Base-by-base conservation (phyloP, 1,140 invertebrate genomes). In the Drosophila athabasca region DNA sequence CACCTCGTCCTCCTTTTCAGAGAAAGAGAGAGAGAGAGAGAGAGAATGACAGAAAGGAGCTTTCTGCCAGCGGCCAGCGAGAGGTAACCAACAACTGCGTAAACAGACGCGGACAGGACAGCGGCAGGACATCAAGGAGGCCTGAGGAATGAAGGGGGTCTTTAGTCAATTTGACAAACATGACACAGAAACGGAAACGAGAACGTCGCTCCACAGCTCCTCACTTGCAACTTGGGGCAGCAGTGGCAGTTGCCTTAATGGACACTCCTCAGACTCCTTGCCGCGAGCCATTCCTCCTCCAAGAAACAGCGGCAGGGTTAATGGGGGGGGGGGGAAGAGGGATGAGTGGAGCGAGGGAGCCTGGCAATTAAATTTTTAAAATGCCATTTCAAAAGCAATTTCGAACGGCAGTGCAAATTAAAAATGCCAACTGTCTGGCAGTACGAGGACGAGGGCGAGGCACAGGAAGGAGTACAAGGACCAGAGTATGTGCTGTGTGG, bases 91-190 rank as follows among this genome's bases (percentile, higher is more conserved):
- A 69, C 51, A 69, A 69, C 66, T 69, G 66, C 66, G 66, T 68
- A 68, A 69, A 69, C 65, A 69, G 66, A 17, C 55, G 17, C 29
- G 31, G 31, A 58, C 66, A 64, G 52, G 31, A 73, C 44, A 51
- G 69, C 45, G 70, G 72, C 70, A 73, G 68, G 59, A 73, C 69
- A 73, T 64, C 68, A 73, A 62, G 59, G 55, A 45, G 39, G 9
- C 8, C 39, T 11, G 11, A 31, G 61, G 22, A 53, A 31, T 9
- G 17, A 19, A 19, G 44, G 68, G 57, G 60, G 61, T 62, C 79
- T 80, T 83, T 76, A 84, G 75, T 84, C 80, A 84, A 83, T 84
- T 83, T 83, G 80, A 83, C 80, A 83, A 83, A 83, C 80, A 83
- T 83, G 80, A 83, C 80, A 83, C 80, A 79, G 76, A 83, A 83